phyloP scores from a whole-genome alignment of 1,140 invertebrate genomes.

The Homarus americanus region DNA sequence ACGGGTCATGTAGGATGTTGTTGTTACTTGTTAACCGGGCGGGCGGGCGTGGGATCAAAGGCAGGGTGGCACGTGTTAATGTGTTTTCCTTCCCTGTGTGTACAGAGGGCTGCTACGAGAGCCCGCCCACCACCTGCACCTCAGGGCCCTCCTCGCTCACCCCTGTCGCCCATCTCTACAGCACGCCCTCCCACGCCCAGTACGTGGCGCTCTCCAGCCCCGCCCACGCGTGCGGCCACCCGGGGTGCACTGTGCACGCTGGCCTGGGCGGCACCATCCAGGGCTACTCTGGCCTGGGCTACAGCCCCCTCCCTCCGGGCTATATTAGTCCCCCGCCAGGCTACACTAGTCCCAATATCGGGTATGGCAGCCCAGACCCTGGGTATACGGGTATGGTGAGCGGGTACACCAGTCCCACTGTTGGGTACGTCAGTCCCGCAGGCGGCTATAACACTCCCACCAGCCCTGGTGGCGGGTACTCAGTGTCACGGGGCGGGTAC shows the following conservation, averaged over 20 bases:
- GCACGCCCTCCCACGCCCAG: slow-evolving; percentile 52
- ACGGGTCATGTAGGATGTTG: too few species aligned
- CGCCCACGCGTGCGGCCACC: slow-evolving; percentile 55
- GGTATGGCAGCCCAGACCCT: slow-evolving; percentile 42
- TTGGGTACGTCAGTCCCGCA: slow-evolving; percentile 51
- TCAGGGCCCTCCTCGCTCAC: slow-evolving; percentile 42
- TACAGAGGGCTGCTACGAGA: slow-evolving; percentile 69
- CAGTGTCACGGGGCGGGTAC: slow-evolving; percentile 29
- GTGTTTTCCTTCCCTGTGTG: too few species aligned
- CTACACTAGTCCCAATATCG: slow-evolving; percentile 44
- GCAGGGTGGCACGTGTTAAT: too few species aligned
- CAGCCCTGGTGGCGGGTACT: slow-evolving; percentile 22
- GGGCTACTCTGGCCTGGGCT: slow-evolving; percentile 29
- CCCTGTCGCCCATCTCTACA: slow-evolving; percentile 44
- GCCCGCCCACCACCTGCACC: slow-evolving; percentile 55
- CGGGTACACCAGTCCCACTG: slow-evolving; percentile 43
- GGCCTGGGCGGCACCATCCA: background rate
- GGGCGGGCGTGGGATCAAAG: too few species aligned
- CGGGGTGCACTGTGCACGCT: slow-evolving; percentile 47
- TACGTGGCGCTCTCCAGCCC: slow-evolving; percentile 48
- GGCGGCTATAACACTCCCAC: slow-evolving; percentile 59
- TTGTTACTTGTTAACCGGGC: too few species aligned
- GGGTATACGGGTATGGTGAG: slow-evolving; percentile 25
- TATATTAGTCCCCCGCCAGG: slow-evolving; percentile 64
- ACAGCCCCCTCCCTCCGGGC: slow-evolving; percentile 55